Conservation (phyloP, 2,113 vertebrate genomes). For the Mobula hypostoma region DNA sequence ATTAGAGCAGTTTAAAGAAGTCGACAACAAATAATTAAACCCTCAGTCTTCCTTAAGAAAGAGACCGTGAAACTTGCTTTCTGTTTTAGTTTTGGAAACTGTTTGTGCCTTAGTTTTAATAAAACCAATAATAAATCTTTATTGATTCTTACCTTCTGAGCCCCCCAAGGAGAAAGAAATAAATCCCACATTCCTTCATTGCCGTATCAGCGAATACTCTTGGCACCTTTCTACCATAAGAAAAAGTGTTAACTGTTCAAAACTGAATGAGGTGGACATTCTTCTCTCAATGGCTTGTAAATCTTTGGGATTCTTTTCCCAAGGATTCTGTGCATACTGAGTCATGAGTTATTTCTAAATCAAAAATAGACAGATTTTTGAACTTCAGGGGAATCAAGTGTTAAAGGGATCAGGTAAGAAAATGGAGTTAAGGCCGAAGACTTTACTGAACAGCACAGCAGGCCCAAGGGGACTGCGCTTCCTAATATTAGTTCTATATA, state of each 20-base stretch:
- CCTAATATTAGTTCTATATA: neutral
- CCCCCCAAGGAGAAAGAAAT: neutral
- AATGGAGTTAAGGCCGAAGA: too few relatives aligned
- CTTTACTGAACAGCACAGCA: too few relatives aligned
- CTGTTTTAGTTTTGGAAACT: neutral
- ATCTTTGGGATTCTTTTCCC: too few relatives aligned
- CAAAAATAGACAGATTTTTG: too few relatives aligned
- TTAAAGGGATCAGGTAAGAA: too few relatives aligned
- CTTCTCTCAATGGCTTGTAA: too few relatives aligned
- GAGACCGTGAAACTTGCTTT: neutral
- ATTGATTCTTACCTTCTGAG: neutral
- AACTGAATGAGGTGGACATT: too few relatives aligned
- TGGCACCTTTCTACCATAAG: neutral
- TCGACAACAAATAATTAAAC: neutral
- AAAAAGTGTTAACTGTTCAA: neutral
- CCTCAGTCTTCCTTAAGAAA: neutral
- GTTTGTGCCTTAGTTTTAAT: neutral
- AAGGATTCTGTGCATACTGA: too few relatives aligned
- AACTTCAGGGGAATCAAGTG: too few relatives aligned
- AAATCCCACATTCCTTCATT: neutral
- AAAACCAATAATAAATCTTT: neutral
- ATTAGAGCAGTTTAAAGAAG: neutral
- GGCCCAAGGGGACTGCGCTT: neutral
- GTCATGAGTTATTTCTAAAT: too few relatives aligned
- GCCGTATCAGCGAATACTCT: neutral